These are phyloP conservation scores for Hydroisotoma schaefferi DNA, from an alignment of 2,888 invertebrate species.

Conservation along the genomic window DNA sequence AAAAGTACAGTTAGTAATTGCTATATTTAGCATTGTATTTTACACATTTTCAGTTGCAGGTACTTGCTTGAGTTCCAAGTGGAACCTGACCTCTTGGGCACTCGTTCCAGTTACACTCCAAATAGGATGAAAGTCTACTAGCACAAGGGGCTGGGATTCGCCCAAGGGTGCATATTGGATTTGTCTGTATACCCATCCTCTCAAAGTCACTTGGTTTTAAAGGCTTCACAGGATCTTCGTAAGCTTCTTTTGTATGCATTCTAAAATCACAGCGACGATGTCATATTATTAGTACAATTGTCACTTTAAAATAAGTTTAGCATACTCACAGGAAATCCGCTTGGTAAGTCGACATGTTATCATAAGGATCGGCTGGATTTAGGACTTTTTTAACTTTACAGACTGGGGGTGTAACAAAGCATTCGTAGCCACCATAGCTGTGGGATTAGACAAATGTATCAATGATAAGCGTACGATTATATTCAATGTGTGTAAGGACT, in stretches of 20 bases:
- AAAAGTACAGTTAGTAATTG: no score
- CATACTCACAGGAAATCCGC: conserved; percentile 33
- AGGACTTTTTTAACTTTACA: conserved; percentile 43
- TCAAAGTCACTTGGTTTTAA: conserved; percentile 33
- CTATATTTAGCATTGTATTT: no score
- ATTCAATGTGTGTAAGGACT: background rate
- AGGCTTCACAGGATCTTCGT: conserved; percentile 32
- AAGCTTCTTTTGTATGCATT: conserved; percentile 33
- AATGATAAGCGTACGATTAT: background rate
- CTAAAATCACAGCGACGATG: conserved; percentile 15
- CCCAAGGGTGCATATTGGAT: conserved; percentile 37
- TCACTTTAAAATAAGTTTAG: no score
- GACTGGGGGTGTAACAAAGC: conserved; percentile 40
- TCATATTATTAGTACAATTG: no score
- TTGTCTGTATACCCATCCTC: conserved; percentile 33
- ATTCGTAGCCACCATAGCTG: conserved; percentile 36
- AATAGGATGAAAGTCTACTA: conserved; percentile 32
- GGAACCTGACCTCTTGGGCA: conserved; percentile 3
- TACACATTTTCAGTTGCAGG: no score
- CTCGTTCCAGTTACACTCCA: conserved; percentile 28
- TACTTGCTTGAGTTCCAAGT: no score
- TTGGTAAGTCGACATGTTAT: conserved; percentile 36
- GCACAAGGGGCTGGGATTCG: conserved; percentile 35
- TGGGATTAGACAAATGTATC: background rate
- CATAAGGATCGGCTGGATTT: conserved; percentile 38